These are phyloP conservation scores for Ispidina picta DNA, from an alignment of 2,797 vertebrate species.

Conservation along the genomic window DNA sequence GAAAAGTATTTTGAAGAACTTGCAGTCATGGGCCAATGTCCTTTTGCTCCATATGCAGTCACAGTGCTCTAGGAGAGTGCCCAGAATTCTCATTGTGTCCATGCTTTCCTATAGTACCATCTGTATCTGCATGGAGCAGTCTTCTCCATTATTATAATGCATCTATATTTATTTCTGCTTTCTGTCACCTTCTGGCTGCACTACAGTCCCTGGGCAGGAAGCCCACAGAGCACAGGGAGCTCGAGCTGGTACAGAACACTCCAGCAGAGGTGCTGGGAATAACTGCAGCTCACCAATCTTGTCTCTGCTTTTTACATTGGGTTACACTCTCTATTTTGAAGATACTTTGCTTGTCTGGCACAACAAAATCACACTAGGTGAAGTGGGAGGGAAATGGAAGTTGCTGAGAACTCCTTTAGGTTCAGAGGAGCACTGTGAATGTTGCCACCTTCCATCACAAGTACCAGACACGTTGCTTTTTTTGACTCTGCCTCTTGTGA, in stretches of 20 bases:
- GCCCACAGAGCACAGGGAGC: neutral
- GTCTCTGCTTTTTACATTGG: neutral
- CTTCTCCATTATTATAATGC: neutral
- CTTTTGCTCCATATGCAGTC: neutral
- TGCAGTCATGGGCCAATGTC: neutral
- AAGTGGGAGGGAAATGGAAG: neutral
- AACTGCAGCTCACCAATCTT: neutral
- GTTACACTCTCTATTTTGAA: neutral
- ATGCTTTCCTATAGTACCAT: neutral
- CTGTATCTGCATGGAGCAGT: neutral
- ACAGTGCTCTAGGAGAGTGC: neutral
- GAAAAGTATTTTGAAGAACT: neutral
- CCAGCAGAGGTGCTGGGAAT: accelerated
- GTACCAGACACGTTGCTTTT: neutral
- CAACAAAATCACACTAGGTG: neutral
- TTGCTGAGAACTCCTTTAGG: neutral
- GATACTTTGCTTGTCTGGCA: neutral
- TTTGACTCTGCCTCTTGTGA: neutral
- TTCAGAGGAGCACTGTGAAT: neutral
- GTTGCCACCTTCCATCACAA: neutral
- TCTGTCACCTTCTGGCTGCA: slow-evolving; percentile 16
- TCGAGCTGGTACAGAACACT: neutral
- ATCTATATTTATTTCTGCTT: neutral
- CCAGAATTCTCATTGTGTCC: neutral
- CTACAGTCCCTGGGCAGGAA: neutral